These are phyloP conservation scores for Magallana ariakensis DNA, from an alignment of 1,140 invertebrate genomes.

Conservation along the genomic window DNA sequence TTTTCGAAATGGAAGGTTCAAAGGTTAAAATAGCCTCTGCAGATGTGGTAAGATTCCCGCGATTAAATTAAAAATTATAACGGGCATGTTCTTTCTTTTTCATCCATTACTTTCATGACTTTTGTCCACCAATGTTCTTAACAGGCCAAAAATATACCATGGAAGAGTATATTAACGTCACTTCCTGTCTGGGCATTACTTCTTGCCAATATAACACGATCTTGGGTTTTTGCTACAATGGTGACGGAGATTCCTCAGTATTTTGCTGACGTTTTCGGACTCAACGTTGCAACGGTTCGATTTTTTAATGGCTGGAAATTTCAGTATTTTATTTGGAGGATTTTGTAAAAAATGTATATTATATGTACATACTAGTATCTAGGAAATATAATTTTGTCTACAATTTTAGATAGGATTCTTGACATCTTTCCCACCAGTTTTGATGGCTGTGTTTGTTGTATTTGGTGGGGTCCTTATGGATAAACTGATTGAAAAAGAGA, in stretches of 20 bases:
- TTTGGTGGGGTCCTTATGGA: conserved; percentile 58
- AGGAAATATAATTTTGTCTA: too few species aligned
- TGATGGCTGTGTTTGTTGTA: conserved; percentile 62
- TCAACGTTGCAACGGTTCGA: conserved; percentile 19
- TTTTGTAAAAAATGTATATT: too few species aligned
- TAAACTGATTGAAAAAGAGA: conserved; percentile 50
- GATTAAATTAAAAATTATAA: too few species aligned
- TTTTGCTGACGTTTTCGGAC: conserved; percentile 57
- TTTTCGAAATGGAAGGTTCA: conserved; percentile 30
- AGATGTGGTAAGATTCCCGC: conserved; percentile 1
- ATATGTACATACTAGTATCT: too few species aligned
- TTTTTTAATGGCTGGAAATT: background rate
- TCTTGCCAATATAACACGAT: conserved; percentile 60
- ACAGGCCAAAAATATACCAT: conserved; percentile 60
- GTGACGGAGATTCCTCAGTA: conserved; percentile 63
- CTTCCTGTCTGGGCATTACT: conserved; percentile 59
- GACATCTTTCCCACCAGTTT: conserved; percentile 56
- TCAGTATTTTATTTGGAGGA: too few species aligned
- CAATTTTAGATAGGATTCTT: conserved; percentile 59
- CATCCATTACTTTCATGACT: too few species aligned
- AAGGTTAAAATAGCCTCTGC: background rate
- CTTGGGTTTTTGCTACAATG: conserved; percentile 63
- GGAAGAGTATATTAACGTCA: conserved; percentile 62
- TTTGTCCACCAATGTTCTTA: too few species aligned
- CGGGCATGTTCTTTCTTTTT: too few species aligned